phyloP scores from a whole-genome alignment of 1,140 invertebrate species.

The Eriocheir sinensis region DNA sequence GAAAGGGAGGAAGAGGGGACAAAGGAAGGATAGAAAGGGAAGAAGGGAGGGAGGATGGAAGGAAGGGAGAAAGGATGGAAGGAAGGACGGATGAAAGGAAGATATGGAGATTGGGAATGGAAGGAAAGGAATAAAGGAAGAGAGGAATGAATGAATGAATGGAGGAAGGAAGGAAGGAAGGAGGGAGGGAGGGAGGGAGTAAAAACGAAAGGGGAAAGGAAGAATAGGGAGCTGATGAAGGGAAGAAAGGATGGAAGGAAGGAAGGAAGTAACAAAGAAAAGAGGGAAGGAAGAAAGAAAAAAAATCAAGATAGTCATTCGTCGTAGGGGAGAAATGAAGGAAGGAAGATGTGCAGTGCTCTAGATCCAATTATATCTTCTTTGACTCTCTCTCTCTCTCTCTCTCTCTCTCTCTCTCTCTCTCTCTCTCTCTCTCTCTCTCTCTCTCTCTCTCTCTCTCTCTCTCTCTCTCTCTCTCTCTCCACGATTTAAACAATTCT shows the following conservation, averaged over 20 bases:
- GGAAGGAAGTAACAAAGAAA: neutral
- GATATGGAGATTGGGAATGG: neutral
- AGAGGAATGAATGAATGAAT: too few species aligned
- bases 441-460: conserved; percentile 38
- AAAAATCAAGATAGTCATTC: too few species aligned
- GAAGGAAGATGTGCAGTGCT: neutral
- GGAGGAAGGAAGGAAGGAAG: neutral
- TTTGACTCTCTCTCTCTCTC: neutral
- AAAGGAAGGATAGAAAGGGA: neutral
- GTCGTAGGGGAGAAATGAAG: neutral
- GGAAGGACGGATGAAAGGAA: neutral
- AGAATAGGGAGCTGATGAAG: too few species aligned
- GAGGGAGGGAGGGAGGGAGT: too few species aligned
- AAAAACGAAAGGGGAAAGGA: too few species aligned
- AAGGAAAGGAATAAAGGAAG: neutral
- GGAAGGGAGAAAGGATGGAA: too few species aligned
- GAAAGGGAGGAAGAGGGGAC: too few species aligned
- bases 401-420: conserved; percentile 36
- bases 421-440: conserved; percentile 45
- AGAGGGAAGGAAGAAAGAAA: too few species aligned
- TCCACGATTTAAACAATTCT: too few species aligned
- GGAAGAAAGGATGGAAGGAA: neutral
- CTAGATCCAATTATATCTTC: neutral
- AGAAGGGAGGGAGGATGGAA: neutral
- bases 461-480: neutral